phyloP scores from a whole-genome alignment of 2,797 vertebrate genomes.

The Platalea minor region DNA sequence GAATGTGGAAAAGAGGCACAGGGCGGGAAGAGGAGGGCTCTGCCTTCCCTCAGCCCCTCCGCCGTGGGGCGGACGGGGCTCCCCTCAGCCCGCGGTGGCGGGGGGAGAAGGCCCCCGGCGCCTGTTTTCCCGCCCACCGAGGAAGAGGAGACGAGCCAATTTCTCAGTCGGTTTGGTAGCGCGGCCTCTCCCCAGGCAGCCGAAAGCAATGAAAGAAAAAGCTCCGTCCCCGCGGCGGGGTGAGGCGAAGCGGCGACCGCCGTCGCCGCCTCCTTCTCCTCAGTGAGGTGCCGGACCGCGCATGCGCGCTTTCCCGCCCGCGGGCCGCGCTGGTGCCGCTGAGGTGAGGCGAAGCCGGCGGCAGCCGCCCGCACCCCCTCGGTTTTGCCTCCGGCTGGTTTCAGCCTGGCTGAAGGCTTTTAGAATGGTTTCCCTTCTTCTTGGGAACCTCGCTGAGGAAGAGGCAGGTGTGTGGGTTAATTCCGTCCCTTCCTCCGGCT shows the following conservation, averaged over 20 bases:
- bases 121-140: not conserved
- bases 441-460: fast-evolving
- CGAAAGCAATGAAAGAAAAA: not conserved
- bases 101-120: not conserved
- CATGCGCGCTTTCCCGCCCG: not conserved
- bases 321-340: too few relatives aligned
- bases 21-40: not conserved
- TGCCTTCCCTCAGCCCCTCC: not conserved
- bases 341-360: too few relatives aligned
- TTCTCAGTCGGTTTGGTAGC: not conserved
- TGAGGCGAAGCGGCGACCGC: fast-evolving
- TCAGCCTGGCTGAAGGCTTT: too few relatives aligned
- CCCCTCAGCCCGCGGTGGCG: not conserved
- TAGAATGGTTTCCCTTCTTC: too few relatives aligned
- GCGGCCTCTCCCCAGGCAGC: fast-evolving
- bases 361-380: too few relatives aligned
- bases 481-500: not conserved
- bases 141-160: not conserved
- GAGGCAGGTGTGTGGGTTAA: not conserved
- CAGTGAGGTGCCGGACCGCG: not conserved
- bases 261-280: fast-evolving
- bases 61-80: not conserved
- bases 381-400: too few relatives aligned
- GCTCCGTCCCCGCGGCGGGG: not conserved
- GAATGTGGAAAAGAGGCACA: not conserved